Conservation (phyloP, 2,888 invertebrate genomes). For the Tachystola acroxantha region DNA sequence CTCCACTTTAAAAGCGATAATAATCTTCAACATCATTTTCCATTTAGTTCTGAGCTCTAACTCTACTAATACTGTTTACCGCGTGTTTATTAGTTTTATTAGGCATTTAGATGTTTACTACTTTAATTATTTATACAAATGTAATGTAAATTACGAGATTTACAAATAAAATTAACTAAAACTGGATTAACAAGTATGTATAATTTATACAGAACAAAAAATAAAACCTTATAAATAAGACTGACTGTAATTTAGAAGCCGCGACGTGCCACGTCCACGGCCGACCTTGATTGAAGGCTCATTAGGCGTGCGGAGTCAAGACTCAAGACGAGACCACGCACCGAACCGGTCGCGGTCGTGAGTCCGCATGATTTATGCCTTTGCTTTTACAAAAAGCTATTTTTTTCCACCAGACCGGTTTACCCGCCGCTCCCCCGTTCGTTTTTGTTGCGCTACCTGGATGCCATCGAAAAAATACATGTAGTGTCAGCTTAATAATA, state of each 20-base stretch:
- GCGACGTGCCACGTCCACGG: constrained; percentile 37
- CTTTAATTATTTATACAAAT: no score
- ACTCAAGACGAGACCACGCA: constrained; percentile 36
- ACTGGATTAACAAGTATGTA: constrained; percentile 1
- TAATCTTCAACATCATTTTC: constrained; percentile 24
- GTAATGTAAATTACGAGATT: neutral
- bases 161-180: neutral
- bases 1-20: constrained; percentile 40
- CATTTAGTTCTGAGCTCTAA: constrained; percentile 2
- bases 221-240: constrained; percentile 19
- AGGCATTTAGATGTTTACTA: no score
- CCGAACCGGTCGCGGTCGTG: constrained; percentile 61
- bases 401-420: constrained; percentile 59
- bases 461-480: constrained; percentile 56
- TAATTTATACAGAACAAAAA: constrained; percentile 3
- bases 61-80: no score
- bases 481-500: constrained; percentile 69
- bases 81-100: no score
- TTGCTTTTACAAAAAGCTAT: constrained; percentile 51
- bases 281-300: constrained; percentile 75
- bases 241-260: constrained; percentile 43
- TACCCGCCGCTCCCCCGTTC: constrained; percentile 42
- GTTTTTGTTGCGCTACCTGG: constrained; percentile 70
- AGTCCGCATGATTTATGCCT: constrained; percentile 72
- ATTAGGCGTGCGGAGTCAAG: constrained; percentile 56